Base-by-base conservation (phyloP, 35 echinoderm and acorn worm genomes). In the Diadema setosum region DNA sequence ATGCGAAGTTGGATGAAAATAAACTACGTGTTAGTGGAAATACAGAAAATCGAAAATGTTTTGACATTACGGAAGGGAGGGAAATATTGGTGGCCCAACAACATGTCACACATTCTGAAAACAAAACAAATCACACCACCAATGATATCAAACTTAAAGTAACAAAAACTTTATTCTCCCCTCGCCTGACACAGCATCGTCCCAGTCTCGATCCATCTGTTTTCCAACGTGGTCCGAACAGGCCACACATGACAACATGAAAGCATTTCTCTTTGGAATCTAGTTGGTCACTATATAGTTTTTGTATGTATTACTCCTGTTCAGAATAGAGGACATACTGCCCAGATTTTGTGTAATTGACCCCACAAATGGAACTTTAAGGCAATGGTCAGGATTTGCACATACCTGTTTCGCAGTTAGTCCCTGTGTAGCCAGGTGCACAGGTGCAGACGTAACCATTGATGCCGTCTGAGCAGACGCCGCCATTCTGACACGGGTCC, bases 401-500 rank as follows among this genome's bases (percentile, higher is more conserved):
- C 74, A 65, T 41, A 82, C 73, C 73, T n/a, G 23, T 41, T 43
- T 64, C 87, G 67, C 74, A 82, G 23, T 90, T 90, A 30, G 34
- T 26, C 15, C 88, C 88, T 23, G 55, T 82, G 75, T 81, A 90
- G 16, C 88, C 88, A 65, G 78, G 39, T 40, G 60, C 40, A 83
- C 88, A 90, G 5, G 45, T 40, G 70, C 88, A 90, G 3, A 46
- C 23, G 32, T 90, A 90, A 15, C 81, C 20, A 39, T 82, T 90
- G 2, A 82, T 60, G 29, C 59, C 45, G 43, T 90, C 63, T 11
- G 35, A 24, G 48, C 88, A 90, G 2, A 27, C 5, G 36, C 80
- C 88, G 7, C 88, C 80, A 83, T 90, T 90, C 35, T 46, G 17
- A 83, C 88, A 90, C 4, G 88, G 88, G 48, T 49, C 64, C 3